Percentiles rank a stretch among this genome's conserved stretches.
phyloP scores from a whole-genome alignment of 2,888 invertebrate genomes.

The Pterobdella sp. region DNA sequence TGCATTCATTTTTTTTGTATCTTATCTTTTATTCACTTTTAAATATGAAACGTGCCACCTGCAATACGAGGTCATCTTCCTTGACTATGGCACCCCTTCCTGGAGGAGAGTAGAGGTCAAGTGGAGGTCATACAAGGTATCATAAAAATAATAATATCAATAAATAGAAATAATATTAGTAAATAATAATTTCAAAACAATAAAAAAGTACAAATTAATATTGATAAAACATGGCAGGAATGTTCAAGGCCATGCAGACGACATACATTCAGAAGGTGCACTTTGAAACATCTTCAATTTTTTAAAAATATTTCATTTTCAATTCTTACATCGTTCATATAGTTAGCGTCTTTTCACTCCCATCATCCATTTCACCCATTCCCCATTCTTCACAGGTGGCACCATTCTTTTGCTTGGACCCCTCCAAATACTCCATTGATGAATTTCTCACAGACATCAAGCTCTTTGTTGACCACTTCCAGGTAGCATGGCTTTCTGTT shows the following conservation, averaged over 20 bases:
- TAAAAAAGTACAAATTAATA: no score
- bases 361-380: no score
- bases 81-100: slow-evolving; percentile 56
- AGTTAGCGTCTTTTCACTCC: no score
- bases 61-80: neutral
- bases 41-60: neutral
- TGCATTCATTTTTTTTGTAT: neutral
- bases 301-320: no score
- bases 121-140: slow-evolving; percentile 78
- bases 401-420: slow-evolving; percentile 84
- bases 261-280: slow-evolving; percentile 67
- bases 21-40: neutral
- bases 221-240: no score
- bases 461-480: slow-evolving; percentile 82
- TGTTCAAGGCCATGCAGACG: slow-evolving; percentile 85
- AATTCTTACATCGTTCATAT: no score
- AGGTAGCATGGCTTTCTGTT: slow-evolving; percentile 39
- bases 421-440: slow-evolving; percentile 83
- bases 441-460: slow-evolving; percentile 92
- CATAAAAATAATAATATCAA: no score
- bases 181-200: no score
- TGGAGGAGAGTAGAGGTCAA: slow-evolving; percentile 72
- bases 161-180: no score
- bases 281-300: no score
- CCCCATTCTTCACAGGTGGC: no score